phyloP scores from a whole-genome alignment of 1,140 invertebrate genomes.

The Drosophila malerkotliana region DNA sequence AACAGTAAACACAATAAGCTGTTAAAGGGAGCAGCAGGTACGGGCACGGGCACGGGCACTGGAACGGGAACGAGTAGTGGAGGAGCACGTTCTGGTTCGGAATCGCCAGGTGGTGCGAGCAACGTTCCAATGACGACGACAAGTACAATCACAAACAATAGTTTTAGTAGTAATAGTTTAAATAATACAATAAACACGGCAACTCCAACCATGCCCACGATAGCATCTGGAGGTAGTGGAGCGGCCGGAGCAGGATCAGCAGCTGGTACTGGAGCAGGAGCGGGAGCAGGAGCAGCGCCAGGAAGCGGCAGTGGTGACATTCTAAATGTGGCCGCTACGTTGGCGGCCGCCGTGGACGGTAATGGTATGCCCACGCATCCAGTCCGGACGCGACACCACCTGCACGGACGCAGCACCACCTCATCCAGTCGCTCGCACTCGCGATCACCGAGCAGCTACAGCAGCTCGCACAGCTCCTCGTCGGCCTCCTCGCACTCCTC shows the following conservation, averaged over 20 bases:
- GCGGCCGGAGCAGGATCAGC: conserved; percentile 17
- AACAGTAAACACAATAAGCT: conserved; percentile 84
- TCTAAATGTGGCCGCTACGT: conserved; percentile 83
- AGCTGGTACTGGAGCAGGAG: conserved; percentile 17
- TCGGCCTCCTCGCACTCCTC: conserved; percentile 81
- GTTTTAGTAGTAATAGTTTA: conserved; percentile 83
- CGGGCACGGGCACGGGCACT: conserved; percentile 20
- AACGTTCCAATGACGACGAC: conserved; percentile 69
- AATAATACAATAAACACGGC: conserved; percentile 79
- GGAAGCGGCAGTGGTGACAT: conserved; percentile 54
- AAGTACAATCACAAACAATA: conserved; percentile 84
- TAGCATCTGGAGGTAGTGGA: conserved; percentile 42
- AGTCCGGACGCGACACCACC: conserved; percentile 56
- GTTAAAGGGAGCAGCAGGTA: conserved; percentile 70
- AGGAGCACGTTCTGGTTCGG: conserved; percentile 66
- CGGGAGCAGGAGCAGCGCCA: conserved; percentile 15
- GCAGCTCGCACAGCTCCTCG: conserved; percentile 82
- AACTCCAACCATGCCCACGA: conserved; percentile 74
- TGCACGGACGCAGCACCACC: conserved; percentile 82
- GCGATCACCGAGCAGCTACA: conserved; percentile 84
- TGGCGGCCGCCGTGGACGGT: conserved; percentile 82
- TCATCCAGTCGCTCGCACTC: conserved; percentile 85
- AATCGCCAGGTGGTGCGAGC: conserved; percentile 63
- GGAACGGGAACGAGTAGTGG: conserved; percentile 40
- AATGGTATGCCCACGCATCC: conserved; percentile 48